These are phyloP conservation scores for Notolepis coatsorum DNA, from an alignment of 2,797 vertebrate genomes.

Conservation along the genomic window DNA sequence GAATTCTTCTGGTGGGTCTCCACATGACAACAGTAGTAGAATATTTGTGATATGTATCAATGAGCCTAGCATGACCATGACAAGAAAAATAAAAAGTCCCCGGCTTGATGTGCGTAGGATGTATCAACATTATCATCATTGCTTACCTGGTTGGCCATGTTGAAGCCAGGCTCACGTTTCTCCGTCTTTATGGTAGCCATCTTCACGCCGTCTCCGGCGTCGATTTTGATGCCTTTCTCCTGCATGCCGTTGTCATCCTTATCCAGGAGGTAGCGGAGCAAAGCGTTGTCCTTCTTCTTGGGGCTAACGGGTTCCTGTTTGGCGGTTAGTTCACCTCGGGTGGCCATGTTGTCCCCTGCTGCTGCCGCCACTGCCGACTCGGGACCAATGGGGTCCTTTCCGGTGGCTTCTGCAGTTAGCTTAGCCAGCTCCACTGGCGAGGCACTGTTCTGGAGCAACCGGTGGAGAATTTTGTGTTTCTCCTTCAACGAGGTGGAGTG, in stretches of 20 bases:
- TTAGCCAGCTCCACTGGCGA: constrained; percentile 96
- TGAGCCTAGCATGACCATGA: too few relatives aligned
- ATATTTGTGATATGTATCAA: too few relatives aligned
- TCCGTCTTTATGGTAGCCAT: constrained; percentile 86
- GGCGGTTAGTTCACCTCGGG: constrained; percentile 80
- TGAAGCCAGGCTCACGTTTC: constrained; percentile 88
- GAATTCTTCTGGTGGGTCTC: too few relatives aligned
- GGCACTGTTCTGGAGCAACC: constrained; percentile 95
- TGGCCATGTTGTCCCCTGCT: constrained; percentile 73
- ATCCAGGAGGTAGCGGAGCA: constrained; percentile 96
- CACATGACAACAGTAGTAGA: too few relatives aligned
- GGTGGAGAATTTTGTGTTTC: constrained; percentile 99
- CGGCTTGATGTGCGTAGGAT: not conserved
- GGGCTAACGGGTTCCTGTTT: constrained; percentile 95
- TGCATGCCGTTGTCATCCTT: constrained; percentile 92
- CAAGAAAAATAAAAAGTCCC: too few relatives aligned
- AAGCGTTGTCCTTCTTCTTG: constrained; percentile 97
- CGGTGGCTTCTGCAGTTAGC: constrained; percentile 94
- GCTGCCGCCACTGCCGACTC: constrained; percentile 75
- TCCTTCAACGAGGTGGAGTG: constrained; percentile 95
- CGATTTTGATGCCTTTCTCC: constrained; percentile 91
- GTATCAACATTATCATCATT: not conserved
- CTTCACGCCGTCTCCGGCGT: constrained; percentile 85
- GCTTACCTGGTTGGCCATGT: constrained; percentile 88
- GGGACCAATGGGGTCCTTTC: constrained; percentile 88